phyloP scores from a whole-genome alignment of 2,113 vertebrate genomes.

The human region GRCh38 chr4:18923501-18924000 shows the following conservation, averaged over 20 bases:
- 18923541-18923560: background rate
- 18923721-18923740: background rate
- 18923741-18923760: background rate
- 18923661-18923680: background rate
- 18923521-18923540: background rate
- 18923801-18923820: background rate
- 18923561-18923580: background rate
- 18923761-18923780: background rate
- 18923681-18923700: background rate
- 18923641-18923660: background rate
- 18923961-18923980: background rate
- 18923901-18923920: background rate
- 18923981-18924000: too few relatives aligned
- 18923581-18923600: background rate
- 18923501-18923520: background rate
- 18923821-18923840: background rate
- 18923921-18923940: background rate
- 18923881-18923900: background rate
- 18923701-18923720: background rate
- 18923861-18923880: background rate
- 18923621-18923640: background rate
- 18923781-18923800: background rate
- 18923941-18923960: background rate
- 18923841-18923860: background rate
- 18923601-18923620: background rate